Evolutionary conservation across 2,113 vertebrate genomes (phyloP), one percentile per base, ranked within the genome.

Genomic region (Cryptoleucopteryx plumbea): DNA sequence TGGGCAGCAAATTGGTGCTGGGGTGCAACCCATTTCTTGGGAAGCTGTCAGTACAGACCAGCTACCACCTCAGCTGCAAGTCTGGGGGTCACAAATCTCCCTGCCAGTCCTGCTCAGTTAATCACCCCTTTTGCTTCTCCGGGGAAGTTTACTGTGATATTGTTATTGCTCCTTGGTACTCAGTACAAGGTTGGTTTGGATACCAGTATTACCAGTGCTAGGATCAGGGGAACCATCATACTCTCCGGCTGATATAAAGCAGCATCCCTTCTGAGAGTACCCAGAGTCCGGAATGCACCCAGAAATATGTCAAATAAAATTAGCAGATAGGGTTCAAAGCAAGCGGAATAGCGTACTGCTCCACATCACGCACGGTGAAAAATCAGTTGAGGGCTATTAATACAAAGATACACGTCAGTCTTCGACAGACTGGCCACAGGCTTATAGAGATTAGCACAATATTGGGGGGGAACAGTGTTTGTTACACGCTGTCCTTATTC

Each of bases 241-340:
- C 15, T 12, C 56, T 38, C 43, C 11, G 32, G 56, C 63, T 2
- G 3, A 13, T 21, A 11, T 29, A 40, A 79, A 66, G 34, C 7
- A 27, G 10, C 31, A 23, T 48, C 47, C 45, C 10, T 68, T 26
- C n/a, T 19, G 40, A 62, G 71, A 56, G 56, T 70, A 36, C 31
- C 43, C 9, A 0, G 21, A 36, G 38, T 8, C 29, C 34, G 26
- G n/a, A 10, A 6, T 0, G 32, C 23, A 21, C n/a, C 36, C 53
- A 42, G 84, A 68, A 58, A 55, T 6, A 55, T 6, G 5, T 29
- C 58, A 43, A 23, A 19, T 34, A 40, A 48, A 79, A 40, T 23
- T 3, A 84, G 38, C 10, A 71, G 78, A 5, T 2, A 25, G 36
- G 16, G 42, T 19, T 58, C 15, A 34, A 20, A 56, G 4, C 7